Base-by-base conservation (phyloP, 2,888 invertebrate genomes). In the Masnerella sp. region DNA sequence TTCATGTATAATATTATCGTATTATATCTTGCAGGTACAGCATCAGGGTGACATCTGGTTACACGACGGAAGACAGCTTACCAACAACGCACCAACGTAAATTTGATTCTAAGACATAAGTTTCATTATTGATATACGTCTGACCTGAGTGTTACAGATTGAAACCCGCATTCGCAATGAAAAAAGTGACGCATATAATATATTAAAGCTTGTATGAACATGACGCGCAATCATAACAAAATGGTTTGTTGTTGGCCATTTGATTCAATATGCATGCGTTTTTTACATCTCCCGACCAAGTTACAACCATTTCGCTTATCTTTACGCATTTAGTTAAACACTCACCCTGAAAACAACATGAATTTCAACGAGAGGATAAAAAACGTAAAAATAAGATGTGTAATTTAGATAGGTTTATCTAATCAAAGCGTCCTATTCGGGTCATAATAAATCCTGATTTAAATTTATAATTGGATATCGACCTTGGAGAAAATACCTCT, bases 41-140 rank as follows among this genome's bases (percentile, higher is more conserved):
- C 12, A 52, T 59, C 45, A 69, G 32, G 47, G 45, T 61, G 61
- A 69, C 69, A 61, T 61, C 47, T 69, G 69, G 61, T 69, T 52
- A 61, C 69, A 61, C 43, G 61, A 40, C 69, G 61, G 36, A 54
- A 59, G 18, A 47, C 47, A 69, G 54, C 22, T 61, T 69, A 61
- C 69, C 47, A 38, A 54, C 38, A 22, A 9, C 54, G 42, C 15
- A 28, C 32, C 32, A 43, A 15, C 18, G 11, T 30, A 20, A 32
- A 14, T 56, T n/a, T n/a, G n/a, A n/a, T n/a, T n/a, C n/a, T n/a
- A n/a, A n/a, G n/a, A n/a, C n/a, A n/a, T n/a, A n/a, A n/a, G n/a
- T n/a, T n/a, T n/a, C n/a, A n/a, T n/a, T n/a, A n/a, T n/a, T n/a
- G n/a, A 32, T 15, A 7, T 22, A 58, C 12, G 45, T 45, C 32